A percentile compares a stretch with the other conserved stretches of the same genome.
These are phyloP conservation scores for Chlamydotis undulata DNA, from an alignment of 2,113 vertebrate species.

Conservation along the genomic window DNA sequence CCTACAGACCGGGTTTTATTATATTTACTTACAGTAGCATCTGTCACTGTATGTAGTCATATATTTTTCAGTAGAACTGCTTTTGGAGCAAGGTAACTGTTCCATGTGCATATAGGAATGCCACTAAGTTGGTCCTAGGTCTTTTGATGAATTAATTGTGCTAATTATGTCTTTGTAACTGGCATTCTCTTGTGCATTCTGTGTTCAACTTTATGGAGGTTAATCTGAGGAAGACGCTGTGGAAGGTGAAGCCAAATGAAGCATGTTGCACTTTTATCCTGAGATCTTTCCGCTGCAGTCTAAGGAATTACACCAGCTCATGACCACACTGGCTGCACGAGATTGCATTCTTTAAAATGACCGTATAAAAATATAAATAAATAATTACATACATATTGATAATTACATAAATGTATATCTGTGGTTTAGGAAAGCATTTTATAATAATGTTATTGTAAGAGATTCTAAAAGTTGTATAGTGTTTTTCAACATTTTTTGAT, in stretches of 20 bases:
- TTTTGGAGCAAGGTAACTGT: not conserved
- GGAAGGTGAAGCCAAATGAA: not conserved
- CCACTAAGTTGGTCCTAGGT: not conserved
- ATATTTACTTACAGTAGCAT: not conserved
- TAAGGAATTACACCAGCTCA: not conserved
- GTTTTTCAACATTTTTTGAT: not conserved
- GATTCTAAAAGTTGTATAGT: not conserved
- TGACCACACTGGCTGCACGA: rapidly evolving
- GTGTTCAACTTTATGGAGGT: not conserved
- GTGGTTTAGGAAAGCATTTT: not conserved
- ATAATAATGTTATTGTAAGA: not conserved
- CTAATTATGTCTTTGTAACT: not conserved
- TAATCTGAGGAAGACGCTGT: not conserved
- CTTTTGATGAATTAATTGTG: not conserved
- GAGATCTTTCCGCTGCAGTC: not conserved
- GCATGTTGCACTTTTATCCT: not conserved
- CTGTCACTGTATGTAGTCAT: not conserved
- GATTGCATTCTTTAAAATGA: not conserved
- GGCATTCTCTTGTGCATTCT: not conserved
- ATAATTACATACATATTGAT: not conserved
- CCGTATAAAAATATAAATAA: not conserved
- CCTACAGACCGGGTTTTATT: not conserved
- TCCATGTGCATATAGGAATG: not conserved
- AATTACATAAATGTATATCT: not conserved
- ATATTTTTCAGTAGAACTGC: not conserved